Evolutionary conservation across 2,888 invertebrate species (phyloP).

Genomic region (Parthenolecanium corni): DNA sequence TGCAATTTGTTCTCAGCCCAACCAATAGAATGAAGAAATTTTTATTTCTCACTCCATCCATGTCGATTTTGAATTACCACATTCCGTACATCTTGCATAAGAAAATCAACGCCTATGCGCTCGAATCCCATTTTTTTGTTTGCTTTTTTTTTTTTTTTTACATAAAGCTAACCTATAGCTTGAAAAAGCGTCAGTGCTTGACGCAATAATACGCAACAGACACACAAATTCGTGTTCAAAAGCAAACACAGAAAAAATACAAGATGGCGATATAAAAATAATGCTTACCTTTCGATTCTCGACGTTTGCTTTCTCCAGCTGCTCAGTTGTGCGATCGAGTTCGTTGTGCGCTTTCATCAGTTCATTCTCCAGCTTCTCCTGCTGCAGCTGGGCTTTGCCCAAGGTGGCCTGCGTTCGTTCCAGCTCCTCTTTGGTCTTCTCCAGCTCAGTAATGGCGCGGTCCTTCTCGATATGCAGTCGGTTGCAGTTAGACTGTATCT

Average conservation of each 20-base stretch:
- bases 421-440: conserved; percentile 76
- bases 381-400: conserved; percentile 80
- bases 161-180: too few relatives aligned
- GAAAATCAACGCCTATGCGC: too few relatives aligned
- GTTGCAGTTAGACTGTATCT: conserved; percentile 68
- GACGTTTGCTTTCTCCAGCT: conserved; percentile 65
- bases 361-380: conserved; percentile 79
- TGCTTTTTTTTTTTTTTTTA: too few relatives aligned
- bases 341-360: conserved; percentile 83
- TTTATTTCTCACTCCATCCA: too few relatives aligned
- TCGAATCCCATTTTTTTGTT: too few relatives aligned
- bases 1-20: too few relatives aligned
- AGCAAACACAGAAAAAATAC: neutral
- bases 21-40: too few relatives aligned
- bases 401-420: conserved; percentile 79
- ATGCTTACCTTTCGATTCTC: conserved; percentile 66
- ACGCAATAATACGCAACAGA: too few relatives aligned
- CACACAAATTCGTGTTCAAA: neutral
- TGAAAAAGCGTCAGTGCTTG: too few relatives aligned
- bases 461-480: conserved; percentile 80
- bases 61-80: too few relatives aligned
- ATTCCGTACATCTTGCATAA: too few relatives aligned
- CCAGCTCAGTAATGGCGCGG: conserved; percentile 69
- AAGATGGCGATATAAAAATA: neutral
- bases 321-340: conserved; percentile 79